Evolutionary conservation across 2,797 vertebrate species (phyloP), one percentile per base, ranked within the genome.

Genomic region (Heliangelus exortis): DNA sequence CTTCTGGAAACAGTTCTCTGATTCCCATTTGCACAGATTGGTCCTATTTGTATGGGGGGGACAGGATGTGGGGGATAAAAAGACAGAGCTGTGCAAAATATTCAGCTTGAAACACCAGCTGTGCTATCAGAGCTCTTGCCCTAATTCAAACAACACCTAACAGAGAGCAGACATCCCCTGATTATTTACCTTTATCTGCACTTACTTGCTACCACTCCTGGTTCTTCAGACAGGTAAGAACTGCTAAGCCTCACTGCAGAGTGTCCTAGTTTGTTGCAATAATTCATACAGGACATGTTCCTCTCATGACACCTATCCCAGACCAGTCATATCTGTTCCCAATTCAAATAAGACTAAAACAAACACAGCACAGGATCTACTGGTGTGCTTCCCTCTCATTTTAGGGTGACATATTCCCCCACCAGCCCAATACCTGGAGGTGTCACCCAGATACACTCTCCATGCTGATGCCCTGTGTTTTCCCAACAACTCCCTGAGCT

Each of bases 401-500:
- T 88, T n/a, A 34, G n/a, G 5, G 33, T 14, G 34, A 90, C 21
- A 14, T 7, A 34, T 17, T n/a, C 28, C 36, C 10, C 36, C 4
- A 1, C 4, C 31, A 79, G 50, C 31, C 45, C 41, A 58, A 14
- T 7, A 58, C 20, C 28, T 50, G 78, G 22, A 85, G 33, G 29
- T 77, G 55, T 34, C 68, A 67, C 47, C 55, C 67, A 73, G 62
- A n/a, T 58, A 47, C 16, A 18, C 12, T 14, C 34, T 59, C 51
- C 71, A 28, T 4, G 12, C 63, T 58, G 23, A 19, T 1, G 1
- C 15, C 10, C 33, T 29, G 12, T 25, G 51, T 41, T 62, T 39
- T 57, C n/a, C 51, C 43, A 28, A 10, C 0, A 0, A 36, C 17
- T 65, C 18, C 14, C 17, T 3, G 18, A 48, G 53, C 41, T 80